A percentile compares a stretch with the other conserved stretches of the same genome.
phyloP scores from a whole-genome alignment of 2,888 invertebrate species.

The Anthophora plumipes region DNA sequence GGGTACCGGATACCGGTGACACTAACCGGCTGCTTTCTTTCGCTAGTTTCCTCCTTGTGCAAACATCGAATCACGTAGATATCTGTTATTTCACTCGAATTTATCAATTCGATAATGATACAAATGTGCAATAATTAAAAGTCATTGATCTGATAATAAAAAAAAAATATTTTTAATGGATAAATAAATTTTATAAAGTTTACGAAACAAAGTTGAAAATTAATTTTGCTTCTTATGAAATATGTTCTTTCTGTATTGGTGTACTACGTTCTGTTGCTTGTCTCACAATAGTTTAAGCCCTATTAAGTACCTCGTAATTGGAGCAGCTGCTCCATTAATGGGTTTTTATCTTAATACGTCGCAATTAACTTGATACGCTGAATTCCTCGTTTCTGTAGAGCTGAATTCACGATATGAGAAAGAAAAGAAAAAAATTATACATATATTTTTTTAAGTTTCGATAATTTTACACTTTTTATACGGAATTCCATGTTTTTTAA shows the following conservation, averaged over 20 bases:
- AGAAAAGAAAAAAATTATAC: background rate
- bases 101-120: background rate
- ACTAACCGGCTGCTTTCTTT: constrained; percentile 21
- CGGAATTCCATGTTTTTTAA: too few species aligned
- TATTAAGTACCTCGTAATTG: constrained; percentile 3
- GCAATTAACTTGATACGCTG: constrained; percentile 3
- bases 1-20: constrained; percentile 52
- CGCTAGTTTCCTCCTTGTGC: background rate
- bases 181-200: too few species aligned
- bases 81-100: background rate
- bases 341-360: background rate
- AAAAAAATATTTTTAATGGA: too few species aligned
- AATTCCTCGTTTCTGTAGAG: background rate
- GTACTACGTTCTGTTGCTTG: background rate
- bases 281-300: background rate
- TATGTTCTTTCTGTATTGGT: background rate
- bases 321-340: constrained; percentile 29
- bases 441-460: too few species aligned
- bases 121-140: too few species aligned
- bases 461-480: background rate
- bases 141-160: too few species aligned
- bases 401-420: background rate
- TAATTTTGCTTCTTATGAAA: background rate
- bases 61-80: too few species aligned
- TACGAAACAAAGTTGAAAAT: too few species aligned